Evolutionary conservation across 2,113 vertebrate species (phyloP).

Genomic region (Pluvialis apricaria): DNA sequence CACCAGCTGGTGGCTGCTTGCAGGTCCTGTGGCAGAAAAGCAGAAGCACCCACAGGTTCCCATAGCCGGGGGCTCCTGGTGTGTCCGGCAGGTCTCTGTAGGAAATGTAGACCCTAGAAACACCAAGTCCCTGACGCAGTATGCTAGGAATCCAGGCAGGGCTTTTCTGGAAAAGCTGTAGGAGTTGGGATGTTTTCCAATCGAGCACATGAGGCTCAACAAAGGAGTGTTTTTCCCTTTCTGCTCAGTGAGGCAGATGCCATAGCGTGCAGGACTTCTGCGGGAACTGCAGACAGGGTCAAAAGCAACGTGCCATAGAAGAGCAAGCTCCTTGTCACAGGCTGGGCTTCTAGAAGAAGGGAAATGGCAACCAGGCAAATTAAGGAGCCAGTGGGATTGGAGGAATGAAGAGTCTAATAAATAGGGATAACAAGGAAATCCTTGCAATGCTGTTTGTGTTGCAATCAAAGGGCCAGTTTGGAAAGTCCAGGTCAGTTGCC

Average conservation of each 20-base stretch:
- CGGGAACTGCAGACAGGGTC: background rate
- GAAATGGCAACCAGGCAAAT: background rate
- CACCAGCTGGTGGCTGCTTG: background rate
- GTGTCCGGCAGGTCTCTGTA: background rate
- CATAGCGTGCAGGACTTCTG: background rate
- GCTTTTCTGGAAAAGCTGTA: constrained; percentile 64
- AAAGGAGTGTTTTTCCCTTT: constrained; percentile 55
- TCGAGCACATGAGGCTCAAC: constrained; percentile 53
- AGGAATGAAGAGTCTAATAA: background rate
- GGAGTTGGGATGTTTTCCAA: constrained; percentile 65
- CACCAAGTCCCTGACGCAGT: background rate
- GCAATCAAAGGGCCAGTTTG: background rate
- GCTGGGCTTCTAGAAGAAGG: background rate
- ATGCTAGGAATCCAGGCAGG: constrained; percentile 66
- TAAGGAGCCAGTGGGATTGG: background rate
- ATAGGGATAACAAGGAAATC: background rate
- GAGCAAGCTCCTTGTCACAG: background rate
- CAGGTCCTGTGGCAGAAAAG: background rate
- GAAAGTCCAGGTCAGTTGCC: background rate
- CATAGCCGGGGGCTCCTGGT: background rate
- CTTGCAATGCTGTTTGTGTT: background rate
- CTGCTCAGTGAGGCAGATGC: constrained; percentile 41
- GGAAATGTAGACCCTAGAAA: background rate
- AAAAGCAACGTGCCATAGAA: background rate
- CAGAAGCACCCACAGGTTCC: background rate